phyloP scores from a whole-genome alignment of 2,797 vertebrate genomes.

The Enteromius trimaculatus region DNA sequence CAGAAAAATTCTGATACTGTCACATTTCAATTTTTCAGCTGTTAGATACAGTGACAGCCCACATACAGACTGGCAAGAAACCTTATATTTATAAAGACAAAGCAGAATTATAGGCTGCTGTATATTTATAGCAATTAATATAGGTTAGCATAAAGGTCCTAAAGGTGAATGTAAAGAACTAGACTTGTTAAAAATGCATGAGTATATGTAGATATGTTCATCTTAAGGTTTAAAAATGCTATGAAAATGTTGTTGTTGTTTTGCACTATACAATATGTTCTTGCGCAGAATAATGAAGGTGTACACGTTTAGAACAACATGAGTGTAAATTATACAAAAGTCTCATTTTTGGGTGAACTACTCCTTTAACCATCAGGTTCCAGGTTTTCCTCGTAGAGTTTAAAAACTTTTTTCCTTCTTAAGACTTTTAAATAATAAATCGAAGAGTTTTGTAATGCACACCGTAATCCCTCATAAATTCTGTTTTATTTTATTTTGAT shows the following conservation, averaged over 20 bases:
- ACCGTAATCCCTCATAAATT: background rate
- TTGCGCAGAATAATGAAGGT: background rate
- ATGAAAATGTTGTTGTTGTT: background rate
- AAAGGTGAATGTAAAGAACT: background rate
- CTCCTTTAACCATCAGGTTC: background rate
- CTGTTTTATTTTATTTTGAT: background rate
- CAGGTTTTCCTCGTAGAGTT: background rate
- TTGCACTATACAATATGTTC: background rate
- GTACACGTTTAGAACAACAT: background rate
- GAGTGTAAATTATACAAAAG: background rate
- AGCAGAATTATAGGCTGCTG: background rate
- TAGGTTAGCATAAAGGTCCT: background rate
- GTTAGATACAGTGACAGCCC: background rate
- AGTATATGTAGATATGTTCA: background rate
- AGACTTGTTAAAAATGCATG: too few relatives aligned
- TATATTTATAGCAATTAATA: background rate
- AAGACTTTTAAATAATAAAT: constrained; percentile 11
- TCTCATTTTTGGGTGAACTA: background rate
- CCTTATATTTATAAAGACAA: background rate
- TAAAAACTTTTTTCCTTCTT: background rate
- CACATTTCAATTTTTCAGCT: background rate
- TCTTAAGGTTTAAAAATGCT: background rate
- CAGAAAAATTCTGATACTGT: background rate
- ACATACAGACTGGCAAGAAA: constrained; percentile 1
- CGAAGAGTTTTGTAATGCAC: background rate